Conservation (phyloP, 1,140 invertebrate genomes). For the Doryteuthis pealeii region DNA sequence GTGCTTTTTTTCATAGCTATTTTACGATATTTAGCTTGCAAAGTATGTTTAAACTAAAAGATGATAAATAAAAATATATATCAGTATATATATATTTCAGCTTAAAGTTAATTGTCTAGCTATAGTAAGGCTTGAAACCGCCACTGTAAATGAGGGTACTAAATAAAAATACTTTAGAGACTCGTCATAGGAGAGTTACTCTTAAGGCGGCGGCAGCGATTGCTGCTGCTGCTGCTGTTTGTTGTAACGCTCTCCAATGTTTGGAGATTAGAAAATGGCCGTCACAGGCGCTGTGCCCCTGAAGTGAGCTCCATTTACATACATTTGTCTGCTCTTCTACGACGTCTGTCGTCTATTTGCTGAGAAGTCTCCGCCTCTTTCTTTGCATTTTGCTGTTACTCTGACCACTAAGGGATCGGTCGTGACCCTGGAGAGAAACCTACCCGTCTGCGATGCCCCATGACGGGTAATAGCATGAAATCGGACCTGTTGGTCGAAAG, state of each 20-base stretch:
- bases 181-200: too few species aligned
- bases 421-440: neutral
- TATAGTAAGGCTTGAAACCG: too few species aligned
- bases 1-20: too few species aligned
- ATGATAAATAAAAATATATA: too few species aligned
- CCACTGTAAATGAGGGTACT: too few species aligned
- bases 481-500: constrained; percentile 5
- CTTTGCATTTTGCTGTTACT: neutral
- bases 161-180: too few species aligned
- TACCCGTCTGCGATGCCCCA: neutral
- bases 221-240: too few species aligned
- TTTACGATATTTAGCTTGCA: too few species aligned
- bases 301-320: neutral
- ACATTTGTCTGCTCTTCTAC: neutral
- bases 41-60: too few species aligned
- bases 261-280: neutral
- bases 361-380: neutral
- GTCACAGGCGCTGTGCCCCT: neutral
- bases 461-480: constrained; percentile 9
- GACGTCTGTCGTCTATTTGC: neutral
- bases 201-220: too few species aligned
- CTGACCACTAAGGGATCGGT: neutral
- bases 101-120: too few species aligned
- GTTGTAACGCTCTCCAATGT: neutral
- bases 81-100: too few species aligned